Evolutionary conservation across 2,113 vertebrate genomes (phyloP).

Genomic region (Nothobranchius furzeri): DNA sequence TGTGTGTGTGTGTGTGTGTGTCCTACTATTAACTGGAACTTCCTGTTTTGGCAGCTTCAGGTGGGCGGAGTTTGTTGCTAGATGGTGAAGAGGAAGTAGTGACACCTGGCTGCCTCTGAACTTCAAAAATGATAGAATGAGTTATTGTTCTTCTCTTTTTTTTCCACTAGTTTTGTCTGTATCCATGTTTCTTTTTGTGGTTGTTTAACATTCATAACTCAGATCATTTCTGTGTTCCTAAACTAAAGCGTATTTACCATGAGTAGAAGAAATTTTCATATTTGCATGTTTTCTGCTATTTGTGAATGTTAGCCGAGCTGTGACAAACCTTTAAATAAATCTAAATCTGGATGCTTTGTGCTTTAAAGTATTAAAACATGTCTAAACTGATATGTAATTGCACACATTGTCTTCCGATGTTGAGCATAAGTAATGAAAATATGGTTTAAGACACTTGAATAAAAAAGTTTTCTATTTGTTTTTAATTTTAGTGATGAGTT

Average conservation of each 20-base stretch:
- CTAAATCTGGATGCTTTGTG: not conserved
- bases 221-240: not conserved
- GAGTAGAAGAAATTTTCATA: too few relatives aligned
- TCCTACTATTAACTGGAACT: not conserved
- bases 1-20: too few relatives aligned
- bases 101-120: not conserved
- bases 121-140: not conserved
- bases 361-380: not conserved
- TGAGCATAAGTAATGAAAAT: too few relatives aligned
- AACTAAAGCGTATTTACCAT: too few relatives aligned
- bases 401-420: too few relatives aligned
- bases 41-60: not conserved
- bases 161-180: too few relatives aligned
- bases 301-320: not conserved
- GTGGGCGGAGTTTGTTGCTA: not conserved
- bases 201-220: not conserved
- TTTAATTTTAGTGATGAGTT: too few relatives aligned
- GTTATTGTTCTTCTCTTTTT: not conserved
- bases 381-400: too few relatives aligned
- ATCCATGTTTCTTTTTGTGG: not conserved
- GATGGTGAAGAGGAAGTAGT: not conserved
- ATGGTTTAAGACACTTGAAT: too few relatives aligned
- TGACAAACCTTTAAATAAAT: not conserved
- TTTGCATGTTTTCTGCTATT: too few relatives aligned
- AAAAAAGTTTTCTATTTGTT: too few relatives aligned